Conservation (phyloP, 2,113 vertebrate genomes). For the Maccullochella peelii region DNA sequence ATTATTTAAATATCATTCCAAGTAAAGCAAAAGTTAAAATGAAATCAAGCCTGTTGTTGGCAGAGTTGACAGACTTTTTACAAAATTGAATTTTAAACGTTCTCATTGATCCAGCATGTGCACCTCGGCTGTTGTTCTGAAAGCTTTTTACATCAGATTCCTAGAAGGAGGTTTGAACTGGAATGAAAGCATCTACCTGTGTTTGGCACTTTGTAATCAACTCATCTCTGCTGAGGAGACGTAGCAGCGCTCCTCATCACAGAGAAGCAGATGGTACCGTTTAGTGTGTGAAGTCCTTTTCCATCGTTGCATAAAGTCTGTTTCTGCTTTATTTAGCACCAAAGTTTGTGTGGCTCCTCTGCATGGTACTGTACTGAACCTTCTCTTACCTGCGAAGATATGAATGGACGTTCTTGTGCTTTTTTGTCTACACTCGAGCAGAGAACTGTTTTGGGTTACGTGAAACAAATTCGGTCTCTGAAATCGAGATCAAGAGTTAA, state of each 20-base stretch:
- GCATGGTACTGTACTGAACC: constrained; percentile 52
- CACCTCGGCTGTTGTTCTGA: not conserved
- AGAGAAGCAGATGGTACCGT: constrained; percentile 9
- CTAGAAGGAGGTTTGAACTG: constrained; percentile 1
- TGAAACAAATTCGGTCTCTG: not conserved
- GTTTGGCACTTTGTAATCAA: constrained; percentile 17
- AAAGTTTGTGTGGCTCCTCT: constrained; percentile 48
- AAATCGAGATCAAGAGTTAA: not conserved
- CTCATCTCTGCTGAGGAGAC: constrained; percentile 4
- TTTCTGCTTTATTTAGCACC: constrained; percentile 61
- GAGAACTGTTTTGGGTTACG: not conserved
- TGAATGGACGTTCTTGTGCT: constrained; percentile 47
- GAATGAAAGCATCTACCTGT: not conserved
- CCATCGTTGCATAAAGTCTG: constrained; percentile 38
- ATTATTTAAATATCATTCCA: not conserved
- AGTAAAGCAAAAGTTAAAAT: not conserved
- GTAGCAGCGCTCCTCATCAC: not conserved
- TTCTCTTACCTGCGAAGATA: constrained; percentile 22
- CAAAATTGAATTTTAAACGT: not conserved
- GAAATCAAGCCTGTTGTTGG: not conserved
- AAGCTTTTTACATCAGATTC: not conserved
- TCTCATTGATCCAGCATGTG: not conserved
- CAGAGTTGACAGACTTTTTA: not conserved
- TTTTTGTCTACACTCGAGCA: not conserved
- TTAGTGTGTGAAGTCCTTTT: not conserved